Base-by-base conservation (phyloP, 2,888 invertebrate genomes). In the Chrysomela aeneicollis region DNA sequence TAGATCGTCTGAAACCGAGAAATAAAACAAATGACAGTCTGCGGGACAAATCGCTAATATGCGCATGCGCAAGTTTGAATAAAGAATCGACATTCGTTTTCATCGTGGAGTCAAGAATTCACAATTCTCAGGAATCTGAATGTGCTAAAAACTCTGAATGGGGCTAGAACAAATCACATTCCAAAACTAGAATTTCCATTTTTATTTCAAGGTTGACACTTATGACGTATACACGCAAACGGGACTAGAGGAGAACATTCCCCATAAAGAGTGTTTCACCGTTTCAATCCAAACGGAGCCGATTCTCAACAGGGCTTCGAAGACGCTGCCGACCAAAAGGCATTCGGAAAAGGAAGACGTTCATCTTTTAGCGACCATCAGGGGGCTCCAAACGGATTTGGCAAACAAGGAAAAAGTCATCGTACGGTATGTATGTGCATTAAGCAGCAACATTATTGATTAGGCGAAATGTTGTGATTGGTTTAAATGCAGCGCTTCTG, bases 361-460 rank as follows among this genome's bases (percentile, higher is more conserved):
- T 32, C 92, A 93, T 83, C 84, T 93, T 52, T 81, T 93, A 21
- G 92, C 92, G 0, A 92, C 93, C 0, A 91, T 93, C 73, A 88
- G 93, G 66, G 92, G 92, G 1, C 83, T 93, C 76, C 91, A 93
- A 78, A 82, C 89, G 0, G 93, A 93, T 76, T 78, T 93, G 57
- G 86, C 89, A 2, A 87, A 87, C 32, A 92, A 92, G 79, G 92
- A 93, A 74, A 90, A 92, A 72, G 87, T 88, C 1, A 12, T 63
- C 5, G 42, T 42, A 10, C 42, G 21, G 26, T 50, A 12, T 10
- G 26, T 50, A n/a, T 46, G n/a, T 46, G 15, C 4, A 26, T 5
- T 26, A 26, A 5, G 3, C 8, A 5, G 4, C 4, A 35, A 2
- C 35, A 2, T 10, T 8, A 9, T 5, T 35, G 12, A 35, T 35